Conservation (phyloP, 2,797 vertebrate genomes). For the Threskiornis aethiopicus region DNA sequence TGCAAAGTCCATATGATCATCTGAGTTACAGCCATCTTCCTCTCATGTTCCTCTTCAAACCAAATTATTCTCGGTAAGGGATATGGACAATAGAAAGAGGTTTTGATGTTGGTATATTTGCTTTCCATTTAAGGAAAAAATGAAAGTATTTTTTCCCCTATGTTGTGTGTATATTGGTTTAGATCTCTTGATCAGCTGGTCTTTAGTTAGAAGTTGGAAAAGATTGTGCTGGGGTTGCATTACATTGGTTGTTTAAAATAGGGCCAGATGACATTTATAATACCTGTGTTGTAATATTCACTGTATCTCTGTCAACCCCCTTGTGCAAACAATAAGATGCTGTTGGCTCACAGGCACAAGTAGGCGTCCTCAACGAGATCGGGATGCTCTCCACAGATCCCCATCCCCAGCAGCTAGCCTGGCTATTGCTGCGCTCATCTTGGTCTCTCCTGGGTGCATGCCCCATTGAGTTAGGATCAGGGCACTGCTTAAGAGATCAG, state of each 20-base stretch:
- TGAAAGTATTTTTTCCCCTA: not conserved
- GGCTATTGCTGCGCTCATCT: not conserved
- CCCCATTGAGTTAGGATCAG: not conserved
- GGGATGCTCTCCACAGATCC: not conserved
- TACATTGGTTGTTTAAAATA: not conserved
- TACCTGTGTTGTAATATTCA: not conserved
- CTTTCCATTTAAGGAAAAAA: not conserved
- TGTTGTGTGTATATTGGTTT: not conserved
- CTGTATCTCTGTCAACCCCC: not conserved
- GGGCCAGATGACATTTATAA: not conserved
- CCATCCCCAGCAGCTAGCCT: not conserved
- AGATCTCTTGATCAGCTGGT: not conserved
- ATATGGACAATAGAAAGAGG: not conserved
- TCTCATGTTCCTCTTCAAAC: not conserved
- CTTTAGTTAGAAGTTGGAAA: not conserved
- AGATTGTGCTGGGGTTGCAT: not conserved
- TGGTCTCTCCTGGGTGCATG: not conserved
- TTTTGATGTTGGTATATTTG: not conserved
- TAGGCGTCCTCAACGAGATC: rapidly evolving
- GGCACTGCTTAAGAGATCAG: not conserved
- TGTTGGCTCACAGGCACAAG: not conserved
- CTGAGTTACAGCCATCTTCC: not conserved
- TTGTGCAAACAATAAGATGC: not conserved
- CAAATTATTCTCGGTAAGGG: not conserved
- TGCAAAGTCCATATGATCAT: not conserved